Evolutionary conservation across 37 sponge, comb jelly and placozoan genomes (phyloP).

Genomic region (Agelas oroides): DNA sequence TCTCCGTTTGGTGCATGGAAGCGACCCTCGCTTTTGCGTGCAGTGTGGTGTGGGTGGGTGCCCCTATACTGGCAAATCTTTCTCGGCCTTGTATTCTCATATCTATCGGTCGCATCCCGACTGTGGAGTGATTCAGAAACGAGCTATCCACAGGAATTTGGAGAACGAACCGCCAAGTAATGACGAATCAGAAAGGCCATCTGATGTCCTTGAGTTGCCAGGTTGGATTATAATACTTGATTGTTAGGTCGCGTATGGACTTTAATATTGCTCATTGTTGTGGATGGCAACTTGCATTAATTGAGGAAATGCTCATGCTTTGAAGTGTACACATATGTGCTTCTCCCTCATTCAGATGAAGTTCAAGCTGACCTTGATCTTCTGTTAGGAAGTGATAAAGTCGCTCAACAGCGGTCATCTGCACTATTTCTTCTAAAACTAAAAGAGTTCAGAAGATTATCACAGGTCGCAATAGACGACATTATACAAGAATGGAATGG

Average conservation of each 20-base stretch:
- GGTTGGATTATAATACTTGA: too few relatives aligned
- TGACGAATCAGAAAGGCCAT: too few relatives aligned
- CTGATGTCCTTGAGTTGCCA: too few relatives aligned
- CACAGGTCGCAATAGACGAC: slow-evolving; percentile 41
- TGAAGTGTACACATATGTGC: too few relatives aligned
- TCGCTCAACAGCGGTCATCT: slow-evolving; percentile 1
- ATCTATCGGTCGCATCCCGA: slow-evolving; percentile 18
- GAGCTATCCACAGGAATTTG: too few relatives aligned
- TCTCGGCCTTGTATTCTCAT: slow-evolving; percentile 28
- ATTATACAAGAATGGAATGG: slow-evolving; percentile 17
- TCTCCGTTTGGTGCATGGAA: slow-evolving; percentile 26
- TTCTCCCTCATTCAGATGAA: not conserved
- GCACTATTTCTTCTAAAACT: slow-evolving; percentile 27
- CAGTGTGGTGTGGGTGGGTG: slow-evolving; percentile 21
- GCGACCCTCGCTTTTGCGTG: slow-evolving; percentile 27
- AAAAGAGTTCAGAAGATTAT: slow-evolving; percentile 24
- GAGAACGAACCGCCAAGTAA: too few relatives aligned
- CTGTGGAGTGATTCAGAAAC: slow-evolving; percentile 6
- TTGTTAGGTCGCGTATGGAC: too few relatives aligned
- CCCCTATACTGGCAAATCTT: not conserved
- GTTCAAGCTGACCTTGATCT: not conserved
- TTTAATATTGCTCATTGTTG: too few relatives aligned
- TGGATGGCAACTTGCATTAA: too few relatives aligned
- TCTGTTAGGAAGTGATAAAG: not conserved
- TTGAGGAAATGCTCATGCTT: too few relatives aligned